Percentiles rank a stretch among this genome's conserved stretches.
Conservation (phyloP, 2,113 vertebrate genomes). For the Pipa parva region DNA sequence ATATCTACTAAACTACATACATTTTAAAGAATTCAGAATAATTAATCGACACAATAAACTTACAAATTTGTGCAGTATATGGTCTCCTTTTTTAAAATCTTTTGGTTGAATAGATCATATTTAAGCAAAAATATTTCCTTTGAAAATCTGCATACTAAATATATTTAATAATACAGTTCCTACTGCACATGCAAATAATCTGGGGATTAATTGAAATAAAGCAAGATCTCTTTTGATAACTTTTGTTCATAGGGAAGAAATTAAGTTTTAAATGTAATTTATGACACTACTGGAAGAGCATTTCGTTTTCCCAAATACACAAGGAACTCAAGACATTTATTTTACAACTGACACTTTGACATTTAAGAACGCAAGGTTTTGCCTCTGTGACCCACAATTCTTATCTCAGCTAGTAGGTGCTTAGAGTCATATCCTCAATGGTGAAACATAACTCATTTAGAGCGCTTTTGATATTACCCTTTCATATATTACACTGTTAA, state of each 20-base stretch:
- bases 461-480: slow-evolving; percentile 10
- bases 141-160: no score
- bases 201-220: no score
- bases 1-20: no score
- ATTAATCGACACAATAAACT: no score
- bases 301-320: not conserved
- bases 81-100: no score
- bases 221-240: no score
- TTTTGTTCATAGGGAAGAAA: not conserved
- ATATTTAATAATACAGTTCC: no score
- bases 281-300: not conserved
- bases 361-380: slow-evolving; percentile 8
- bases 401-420: not conserved
- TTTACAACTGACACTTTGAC: not conserved
- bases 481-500: not conserved
- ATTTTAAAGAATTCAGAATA: no score
- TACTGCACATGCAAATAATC: no score
- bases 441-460: slow-evolving; percentile 6
- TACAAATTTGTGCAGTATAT: no score
- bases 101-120: no score
- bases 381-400: not conserved
- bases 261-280: not conserved
- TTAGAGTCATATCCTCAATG: slow-evolving; percentile 2
- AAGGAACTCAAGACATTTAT: not conserved
- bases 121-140: no score